Evolutionary conservation across 2,113 vertebrate genomes (phyloP).

Genomic region (Oncorhynchus nerka): DNA sequence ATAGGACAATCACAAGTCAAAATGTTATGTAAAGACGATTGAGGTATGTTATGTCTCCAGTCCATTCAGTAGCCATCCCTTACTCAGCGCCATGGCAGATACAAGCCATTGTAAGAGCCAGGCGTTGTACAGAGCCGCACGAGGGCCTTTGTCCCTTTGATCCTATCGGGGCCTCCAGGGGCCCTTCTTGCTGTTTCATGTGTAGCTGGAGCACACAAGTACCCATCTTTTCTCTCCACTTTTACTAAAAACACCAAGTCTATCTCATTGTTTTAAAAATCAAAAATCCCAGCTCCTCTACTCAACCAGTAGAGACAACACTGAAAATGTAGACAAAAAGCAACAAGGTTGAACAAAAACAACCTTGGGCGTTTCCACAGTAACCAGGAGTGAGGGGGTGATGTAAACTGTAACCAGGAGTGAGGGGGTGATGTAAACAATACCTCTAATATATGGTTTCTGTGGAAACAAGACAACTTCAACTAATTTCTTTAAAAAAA

Average conservation of each 20-base stretch:
- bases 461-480: slow-evolving; percentile 45
- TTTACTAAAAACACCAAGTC: slow-evolving; percentile 42
- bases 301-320: slow-evolving; percentile 47
- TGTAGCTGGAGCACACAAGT: slow-evolving; percentile 25
- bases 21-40: slow-evolving; percentile 7
- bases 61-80: slow-evolving; percentile 2
- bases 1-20: slow-evolving; percentile 35
- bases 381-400: slow-evolving; percentile 8
- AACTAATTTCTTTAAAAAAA: slow-evolving; percentile 41
- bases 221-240: slow-evolving; percentile 21
- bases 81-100: slow-evolving; percentile 80
- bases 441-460: neutral
- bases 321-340: slow-evolving; percentile 24
- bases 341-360: slow-evolving; percentile 82
- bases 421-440: neutral
- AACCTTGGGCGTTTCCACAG: slow-evolving; percentile 82
- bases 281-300: slow-evolving; percentile 23
- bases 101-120: slow-evolving; percentile 99
- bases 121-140: slow-evolving; percentile 74
- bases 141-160: slow-evolving; percentile 62
- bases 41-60: slow-evolving; percentile 22
- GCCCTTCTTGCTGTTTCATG: slow-evolving; percentile 38
- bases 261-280: slow-evolving; percentile 20
- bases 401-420: neutral
- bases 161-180: slow-evolving; percentile 38